Evolutionary conservation across 2,113 vertebrate species (phyloP), one percentile per base, ranked within the genome.

Genomic region (Tragelaphus buxtoni): DNA sequence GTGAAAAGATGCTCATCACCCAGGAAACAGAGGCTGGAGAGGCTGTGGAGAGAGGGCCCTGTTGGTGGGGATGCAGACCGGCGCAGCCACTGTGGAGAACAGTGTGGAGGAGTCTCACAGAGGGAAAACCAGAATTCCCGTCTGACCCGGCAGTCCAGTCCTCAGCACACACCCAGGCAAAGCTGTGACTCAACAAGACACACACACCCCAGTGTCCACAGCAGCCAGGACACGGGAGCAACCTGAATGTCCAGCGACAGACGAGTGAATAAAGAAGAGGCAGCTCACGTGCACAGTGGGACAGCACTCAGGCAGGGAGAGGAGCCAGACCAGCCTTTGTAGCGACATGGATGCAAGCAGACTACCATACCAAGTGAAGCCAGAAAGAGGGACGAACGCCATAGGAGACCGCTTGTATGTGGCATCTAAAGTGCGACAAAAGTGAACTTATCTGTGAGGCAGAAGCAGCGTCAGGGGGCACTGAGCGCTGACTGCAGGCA

Each of bases 351-450:
- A 6, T 11, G 76, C 16, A 49, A 6, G 16, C 9, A 18, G 45
- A 1, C 3, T 0, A 5, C 20, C 45, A 0, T 0, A 0, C 45
- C 1, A 2, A 32, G 45, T 0, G 28, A 11, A 11, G 76, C 30
- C 45, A 32, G 28, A 10, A 9, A 9, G 72, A 32, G 4, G 3
- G 45, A 18, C 76, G 7, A 3, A 11, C 0, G 5, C 76, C 45
- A 11, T 1, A 0, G 1, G 30, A 6, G 2, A 7, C 6, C 28
- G 0, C 16, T 49, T 32, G 2, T 2, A 3, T 3, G 9, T 49
- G 47, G 16, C 10, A 18, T 3, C 45, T 18, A 4, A 49, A 32
- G 9, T 1, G 0, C 5, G 17, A 1, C 1, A 1, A 4, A 32
- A 11, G 30, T 3, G 76, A 20, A 11, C 9, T 2, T 3, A 0